Evolutionary conservation across 1,140 invertebrate genomes (phyloP), one percentile per base, ranked within the genome.

Genomic region (Formica selysi): DNA sequence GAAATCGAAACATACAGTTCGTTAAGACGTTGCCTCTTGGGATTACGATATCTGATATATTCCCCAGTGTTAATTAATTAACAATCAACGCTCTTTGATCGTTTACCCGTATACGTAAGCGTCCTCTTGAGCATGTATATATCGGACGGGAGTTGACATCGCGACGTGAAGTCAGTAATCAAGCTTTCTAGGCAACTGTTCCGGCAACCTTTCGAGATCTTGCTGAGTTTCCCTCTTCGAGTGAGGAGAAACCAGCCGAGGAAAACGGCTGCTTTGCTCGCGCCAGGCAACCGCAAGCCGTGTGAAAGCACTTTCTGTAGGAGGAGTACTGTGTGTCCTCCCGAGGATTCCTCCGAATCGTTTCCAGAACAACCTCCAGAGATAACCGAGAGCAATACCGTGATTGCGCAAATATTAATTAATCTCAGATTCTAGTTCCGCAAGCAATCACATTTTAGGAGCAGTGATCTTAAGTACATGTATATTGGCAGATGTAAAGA

Each of bases 331-430:
- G 44, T 51, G 32, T 48, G 41, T 57, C 29, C 62, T 80, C 68
- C 26, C 29, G 68, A 51, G 85, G 22, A 81, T 86, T 68, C 67
- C 85, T 86, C 16, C 76, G 76, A 80, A 86, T 71, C 85, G 32
- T 81, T 62, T 48, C 64, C 5, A n/a, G 76, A 80, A 79, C 64
- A 79, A 79, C 76, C 76, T 85, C 76, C n/a, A 70, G 65, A 80
- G 62, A 70, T 80, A 59, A 84, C 59, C 57, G 79, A 86, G 29
- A 64, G 79, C 68, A 86, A 86, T 84, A 83, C 67, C 79, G 13
- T 74, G 85, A 86, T 86, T 83, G 79, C 79, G 51, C 68, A 84
- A 73, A 86, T 86, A 86, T 86, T 86, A 86, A 86, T 86, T 84
- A 57, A 83, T 83, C 32, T n/a, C 38, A 29, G 44, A 16, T 48